A percentile compares a stretch with the other conserved stretches of the same genome.
Evolutionary conservation across 2,113 vertebrate species (phyloP).

Genomic region (Cottus gobio): DNA sequence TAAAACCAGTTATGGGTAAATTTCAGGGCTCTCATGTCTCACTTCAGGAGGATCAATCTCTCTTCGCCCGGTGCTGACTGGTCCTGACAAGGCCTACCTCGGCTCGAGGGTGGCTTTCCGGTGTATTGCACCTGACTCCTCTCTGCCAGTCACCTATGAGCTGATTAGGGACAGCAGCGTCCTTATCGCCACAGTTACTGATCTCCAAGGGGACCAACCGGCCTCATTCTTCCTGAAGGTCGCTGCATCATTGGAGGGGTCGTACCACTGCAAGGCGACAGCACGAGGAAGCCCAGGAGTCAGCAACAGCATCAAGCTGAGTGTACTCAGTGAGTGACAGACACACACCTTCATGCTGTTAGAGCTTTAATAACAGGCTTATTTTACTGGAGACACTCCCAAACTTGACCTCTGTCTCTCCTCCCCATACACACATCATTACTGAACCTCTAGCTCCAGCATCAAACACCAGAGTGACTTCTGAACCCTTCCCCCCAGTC

Average conservation of each 20-base stretch:
- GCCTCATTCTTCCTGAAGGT: conserved; percentile 60
- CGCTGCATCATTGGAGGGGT: conserved; percentile 52
- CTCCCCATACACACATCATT: background rate
- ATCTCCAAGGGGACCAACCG: conserved; percentile 5
- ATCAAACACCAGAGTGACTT: conserved; percentile 59
- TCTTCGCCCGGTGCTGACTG: conserved; percentile 56
- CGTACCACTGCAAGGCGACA: conserved; percentile 71
- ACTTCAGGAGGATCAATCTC: conserved; percentile 55
- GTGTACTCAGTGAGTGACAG: conserved; percentile 79
- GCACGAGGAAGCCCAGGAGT: conserved; percentile 1
- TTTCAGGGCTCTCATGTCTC: background rate
- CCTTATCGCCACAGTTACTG: background rate
- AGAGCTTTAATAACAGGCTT: background rate
- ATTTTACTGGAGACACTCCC: background rate
- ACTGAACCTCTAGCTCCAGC: conserved; percentile 65
- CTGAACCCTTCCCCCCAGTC: conserved; percentile 69
- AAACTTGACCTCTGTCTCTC: background rate
- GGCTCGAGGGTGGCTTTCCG: conserved; percentile 50
- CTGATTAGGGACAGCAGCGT: conserved; percentile 49
- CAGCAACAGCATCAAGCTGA: conserved; percentile 73
- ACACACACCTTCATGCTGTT: background rate
- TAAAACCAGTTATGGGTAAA: background rate
- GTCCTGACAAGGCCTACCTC: conserved; percentile 73
- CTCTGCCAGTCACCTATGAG: conserved; percentile 61
- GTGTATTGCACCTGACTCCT: conserved; percentile 46